Base-by-base conservation (phyloP, 2,888 invertebrate species). In the Micoletzkya japonica region DNA sequence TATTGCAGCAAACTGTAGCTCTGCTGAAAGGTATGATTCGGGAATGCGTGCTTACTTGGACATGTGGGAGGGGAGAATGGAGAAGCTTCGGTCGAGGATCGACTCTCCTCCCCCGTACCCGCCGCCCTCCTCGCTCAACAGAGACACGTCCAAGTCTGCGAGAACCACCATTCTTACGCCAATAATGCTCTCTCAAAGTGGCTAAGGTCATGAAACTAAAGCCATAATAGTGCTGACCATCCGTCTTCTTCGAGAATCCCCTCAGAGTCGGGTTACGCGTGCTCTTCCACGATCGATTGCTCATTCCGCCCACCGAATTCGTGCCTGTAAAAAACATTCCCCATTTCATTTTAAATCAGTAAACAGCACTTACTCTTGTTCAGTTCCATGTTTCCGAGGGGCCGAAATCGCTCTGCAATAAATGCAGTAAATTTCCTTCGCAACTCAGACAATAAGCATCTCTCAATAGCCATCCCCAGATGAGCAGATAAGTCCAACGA, bases 181-280 rank as follows among this genome's bases (percentile, higher is more conserved):
- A n/a, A n/a, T n/a, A n/a, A n/a, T n/a, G n/a, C n/a, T n/a, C n/a
- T n/a, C n/a, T n/a, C n/a, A n/a, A n/a, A n/a, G n/a, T n/a, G n/a
- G n/a, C n/a, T n/a, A n/a, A n/a, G n/a, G n/a, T n/a, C n/a, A n/a
- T n/a, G n/a, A n/a, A n/a, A n/a, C n/a, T n/a, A n/a, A n/a, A n/a
- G n/a, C n/a, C n/a, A n/a, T n/a, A n/a, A n/a, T n/a, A n/a, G n/a
- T n/a, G 1, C 32, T 49, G 24, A 66, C 64, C 64, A 6, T 66
- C 64, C 20, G 64, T 54, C 64, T 66, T 66, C 64, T 37, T 66
- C 54, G 64, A 54, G 64, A 54, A 66, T 54, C 64, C 64, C n/a
- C 64, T 66, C 34, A 66, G 54, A 7, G 64, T 66, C 14, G 64
- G 64, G 24, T 66, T 66, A n/a, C 64, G 52, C 6, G 64, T 66